A percentile compares a stretch with the other conserved stretches of the same genome.
These are phyloP conservation scores for Sthenelais limicola DNA, from an alignment of 2,888 invertebrate genomes.

Conservation along the genomic window DNA sequence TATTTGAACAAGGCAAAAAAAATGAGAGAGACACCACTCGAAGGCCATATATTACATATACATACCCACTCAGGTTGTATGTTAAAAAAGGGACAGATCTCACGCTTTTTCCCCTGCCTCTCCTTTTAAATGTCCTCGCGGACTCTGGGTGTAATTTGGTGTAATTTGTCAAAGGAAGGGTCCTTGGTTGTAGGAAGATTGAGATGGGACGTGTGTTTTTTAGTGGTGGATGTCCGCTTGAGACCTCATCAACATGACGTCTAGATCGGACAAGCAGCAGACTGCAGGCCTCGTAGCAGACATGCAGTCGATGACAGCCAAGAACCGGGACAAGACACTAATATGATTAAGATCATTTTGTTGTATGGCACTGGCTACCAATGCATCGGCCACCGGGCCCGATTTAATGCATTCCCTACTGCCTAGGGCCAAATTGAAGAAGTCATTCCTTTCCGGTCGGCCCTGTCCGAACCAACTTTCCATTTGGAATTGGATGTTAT, in stretches of 20 bases:
- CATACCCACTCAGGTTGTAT: too few species aligned
- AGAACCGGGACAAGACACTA: slow-evolving; percentile 23
- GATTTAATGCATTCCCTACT: slow-evolving; percentile 34
- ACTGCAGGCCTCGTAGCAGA: slow-evolving; percentile 28
- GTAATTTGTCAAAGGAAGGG: not conserved
- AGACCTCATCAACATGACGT: too few species aligned
- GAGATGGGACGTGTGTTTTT: slow-evolving; percentile 11
- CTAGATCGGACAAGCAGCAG: slow-evolving; percentile 28
- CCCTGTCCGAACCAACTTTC: too few species aligned
- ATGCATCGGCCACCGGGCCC: slow-evolving; percentile 16
- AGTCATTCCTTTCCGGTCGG: too few species aligned
- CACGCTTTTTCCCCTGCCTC: too few species aligned
- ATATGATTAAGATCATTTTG: slow-evolving; percentile 40
- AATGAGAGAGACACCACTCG: too few species aligned
- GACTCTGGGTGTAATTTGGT: slow-evolving; percentile 8
- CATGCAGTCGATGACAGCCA: slow-evolving; percentile 23
- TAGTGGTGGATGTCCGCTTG: too few species aligned
- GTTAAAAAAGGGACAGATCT: too few species aligned
- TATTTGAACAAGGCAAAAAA: too few species aligned
- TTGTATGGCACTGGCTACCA: slow-evolving; percentile 36
- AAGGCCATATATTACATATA: too few species aligned
- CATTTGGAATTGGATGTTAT: too few species aligned
- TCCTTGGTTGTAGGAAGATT: not conserved
- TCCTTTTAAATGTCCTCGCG: slow-evolving; percentile 31
- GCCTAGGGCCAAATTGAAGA: too few species aligned